Evolutionary conservation across 2,797 vertebrate genomes (phyloP), one percentile per base, ranked within the genome.

Genomic region (Hipposideros larvatus): DNA sequence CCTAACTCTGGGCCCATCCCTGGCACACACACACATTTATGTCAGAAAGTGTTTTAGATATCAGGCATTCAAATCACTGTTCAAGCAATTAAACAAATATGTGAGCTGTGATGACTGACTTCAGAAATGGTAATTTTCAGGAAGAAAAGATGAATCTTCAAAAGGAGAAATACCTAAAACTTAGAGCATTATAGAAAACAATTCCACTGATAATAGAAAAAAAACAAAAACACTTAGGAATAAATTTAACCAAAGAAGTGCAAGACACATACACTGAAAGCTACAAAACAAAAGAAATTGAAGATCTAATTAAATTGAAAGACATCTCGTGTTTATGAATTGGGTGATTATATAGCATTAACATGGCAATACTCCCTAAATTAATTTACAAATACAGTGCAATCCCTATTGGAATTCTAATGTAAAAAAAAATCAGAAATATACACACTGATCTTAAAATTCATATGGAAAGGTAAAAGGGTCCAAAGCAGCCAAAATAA

Each of bases 251-350:
- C 13, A 37, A 74, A 65, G 14, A 82, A 66, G 13, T 59, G 24
- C 37, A 89, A 63, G 16, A 55, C 1, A 46, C 4, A 8, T 4
- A 19, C 34, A 41, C 3, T 15, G 31, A 85, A 85, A 75, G 53
- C 13, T 43, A 66, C 0, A 51, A 88, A 43, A 78, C 31, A 11
- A 74, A 78, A 46, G 15, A 80, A 79, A 87, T 65, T 77, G 83
- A 88, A 78, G 46, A 87, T 46, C 19, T 80, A 87, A 83, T 80
- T 74, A 88, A 84, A 57, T 46, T 22, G 15, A 80, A 79, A 92
- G 21, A 15, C 2, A 59, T 59, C 31, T 28, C n/a, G 7, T n/a
- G 14, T 73, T 83, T 26, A 61, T 16, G 5, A 11, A 70, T 7
- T 87, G 14, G 68, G 71, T 88, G 9, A 53, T 6, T 31, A 41